Evolutionary conservation across 2,888 invertebrate species (phyloP), one percentile per base, ranked within the genome.

Genomic region (Andrena chrysosceles): DNA sequence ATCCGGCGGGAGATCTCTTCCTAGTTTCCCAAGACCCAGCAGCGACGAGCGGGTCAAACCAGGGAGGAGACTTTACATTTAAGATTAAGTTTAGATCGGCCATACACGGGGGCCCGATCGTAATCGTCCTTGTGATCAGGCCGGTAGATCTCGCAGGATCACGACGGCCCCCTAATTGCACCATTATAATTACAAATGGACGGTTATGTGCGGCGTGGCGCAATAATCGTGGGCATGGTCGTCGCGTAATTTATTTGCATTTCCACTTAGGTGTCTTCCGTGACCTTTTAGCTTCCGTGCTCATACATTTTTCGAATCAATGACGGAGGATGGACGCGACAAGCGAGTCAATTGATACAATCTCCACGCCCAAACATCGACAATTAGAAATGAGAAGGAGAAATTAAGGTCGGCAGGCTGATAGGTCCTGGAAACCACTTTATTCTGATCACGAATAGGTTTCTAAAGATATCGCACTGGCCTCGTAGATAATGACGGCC

Each of bases 151-250:
- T 91, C 86, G 85, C 88, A 88, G 84, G 90, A 93, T 93, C 93
- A 93, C 93, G 93, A 93, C 91, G 87, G 88, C 85, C 90, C 83
- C 90, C 91, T 93, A 93, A 93, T 93, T 93, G 91, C 91, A 77
- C 90, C 90, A 93, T 93, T 93, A 93, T 92, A 93, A 93, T 93
- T 93, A 93, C 93, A 93, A 93, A 93, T 93, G 88, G 87, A 67
- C 69, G 85, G 83, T 83, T 85, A 86, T 85, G 72, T 79, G 86
- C 81, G 67, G 56, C 78, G 80, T 77, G 79, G 72, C 72, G 79
- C 81, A 88, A 88, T 88, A 88, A 88, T 87, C 86, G 88, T 84
- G 86, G 87, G 86, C 82, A 85, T 79, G 86, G 75, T 20, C 68
- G 85, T 69, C 80, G 73, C 77, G 78, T 80, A 79, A 77, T 77